Evolutionary conservation across 2,797 vertebrate genomes (phyloP).

Genomic region (Hirundo rustica): DNA sequence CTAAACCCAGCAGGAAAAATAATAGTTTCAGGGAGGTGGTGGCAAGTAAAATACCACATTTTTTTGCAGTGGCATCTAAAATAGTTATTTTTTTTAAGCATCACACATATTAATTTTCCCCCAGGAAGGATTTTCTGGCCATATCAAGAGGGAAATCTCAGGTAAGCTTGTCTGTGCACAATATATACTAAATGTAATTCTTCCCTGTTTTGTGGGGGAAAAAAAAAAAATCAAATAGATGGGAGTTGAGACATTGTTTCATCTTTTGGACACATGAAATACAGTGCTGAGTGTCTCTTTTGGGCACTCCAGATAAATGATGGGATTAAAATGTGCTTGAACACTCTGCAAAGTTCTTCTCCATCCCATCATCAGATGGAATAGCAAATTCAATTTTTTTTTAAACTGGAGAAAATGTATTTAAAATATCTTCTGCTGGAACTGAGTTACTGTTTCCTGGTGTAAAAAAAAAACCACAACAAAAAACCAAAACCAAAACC

Average conservation of each 20-base stretch:
- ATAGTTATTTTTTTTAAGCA: background rate
- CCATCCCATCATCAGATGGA: background rate
- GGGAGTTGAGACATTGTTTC: background rate
- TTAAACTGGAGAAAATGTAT: background rate
- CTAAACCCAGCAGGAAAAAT: conserved; percentile 14
- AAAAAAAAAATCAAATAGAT: background rate
- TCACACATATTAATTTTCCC: rapidly evolving
- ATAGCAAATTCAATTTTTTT: background rate
- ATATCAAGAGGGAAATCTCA: background rate
- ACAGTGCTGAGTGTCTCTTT: background rate
- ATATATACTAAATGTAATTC: background rate
- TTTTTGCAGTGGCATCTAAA: background rate
- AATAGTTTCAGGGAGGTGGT: background rate
- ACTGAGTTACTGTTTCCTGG: background rate
- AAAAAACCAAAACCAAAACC: background rate
- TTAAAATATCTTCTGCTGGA: background rate
- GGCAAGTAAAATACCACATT: background rate
- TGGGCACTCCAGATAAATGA: background rate
- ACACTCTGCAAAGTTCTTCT: background rate
- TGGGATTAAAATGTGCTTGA: background rate
- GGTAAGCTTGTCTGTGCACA: background rate
- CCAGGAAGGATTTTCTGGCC: background rate
- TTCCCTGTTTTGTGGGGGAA: background rate
- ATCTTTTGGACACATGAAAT: background rate
- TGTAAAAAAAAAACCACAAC: background rate